Evolutionary conservation across 2,888 invertebrate genomes (phyloP).

Genomic region (Torymus auratus): DNA sequence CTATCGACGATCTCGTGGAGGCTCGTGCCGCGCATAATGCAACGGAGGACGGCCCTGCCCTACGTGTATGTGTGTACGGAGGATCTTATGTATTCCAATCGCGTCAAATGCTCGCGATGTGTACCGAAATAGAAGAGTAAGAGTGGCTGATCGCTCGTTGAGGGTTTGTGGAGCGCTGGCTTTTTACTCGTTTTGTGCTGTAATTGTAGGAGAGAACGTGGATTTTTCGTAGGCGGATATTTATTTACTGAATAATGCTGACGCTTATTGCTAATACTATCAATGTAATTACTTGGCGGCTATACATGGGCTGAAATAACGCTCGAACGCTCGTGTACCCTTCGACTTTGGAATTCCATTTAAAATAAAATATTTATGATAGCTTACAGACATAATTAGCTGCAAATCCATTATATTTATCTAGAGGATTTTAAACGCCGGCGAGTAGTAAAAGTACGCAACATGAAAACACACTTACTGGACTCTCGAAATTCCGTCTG

Average conservation of each 20-base stretch:
- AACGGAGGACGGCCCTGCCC: slow-evolving; percentile 59
- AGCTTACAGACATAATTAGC: slow-evolving; percentile 27
- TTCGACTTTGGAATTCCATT: no score
- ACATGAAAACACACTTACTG: slow-evolving; percentile 53
- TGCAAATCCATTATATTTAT: slow-evolving; percentile 49
- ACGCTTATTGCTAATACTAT: no score
- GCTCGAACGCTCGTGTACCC: neutral
- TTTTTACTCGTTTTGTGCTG: no score
- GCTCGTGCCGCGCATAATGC: slow-evolving; percentile 50
- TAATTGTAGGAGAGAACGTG: no score
- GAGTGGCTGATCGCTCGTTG: no score
- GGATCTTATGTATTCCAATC: slow-evolving; percentile 69
- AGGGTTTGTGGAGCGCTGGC: no score
- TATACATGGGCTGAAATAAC: slow-evolving; percentile 60
- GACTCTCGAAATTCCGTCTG: slow-evolving; percentile 37
- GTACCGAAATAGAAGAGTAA: no score
- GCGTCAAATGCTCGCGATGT: slow-evolving; percentile 71
- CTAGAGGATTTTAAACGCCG: slow-evolving; percentile 31
- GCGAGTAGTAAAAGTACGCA: slow-evolving; percentile 24
- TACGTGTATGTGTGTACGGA: slow-evolving; percentile 41
- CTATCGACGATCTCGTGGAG: slow-evolving; percentile 64
- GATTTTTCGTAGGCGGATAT: no score
- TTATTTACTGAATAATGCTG: no score
- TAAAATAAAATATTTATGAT: slow-evolving; percentile 42
- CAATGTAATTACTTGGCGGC: slow-evolving; percentile 57